These are phyloP conservation scores for Mustelus asterias DNA, from an alignment of 2,113 vertebrate species.

Conservation along the genomic window DNA sequence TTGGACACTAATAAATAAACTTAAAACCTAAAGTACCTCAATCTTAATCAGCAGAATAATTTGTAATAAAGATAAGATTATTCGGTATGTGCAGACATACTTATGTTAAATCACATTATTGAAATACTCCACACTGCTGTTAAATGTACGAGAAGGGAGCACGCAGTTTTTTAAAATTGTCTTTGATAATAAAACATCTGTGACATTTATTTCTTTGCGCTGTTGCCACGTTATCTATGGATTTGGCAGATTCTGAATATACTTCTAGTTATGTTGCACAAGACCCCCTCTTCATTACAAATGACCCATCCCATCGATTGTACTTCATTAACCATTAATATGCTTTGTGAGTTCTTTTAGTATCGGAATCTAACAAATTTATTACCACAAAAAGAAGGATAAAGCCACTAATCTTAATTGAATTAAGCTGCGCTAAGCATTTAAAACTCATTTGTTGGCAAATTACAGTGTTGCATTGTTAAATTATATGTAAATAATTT, in stretches of 20 bases:
- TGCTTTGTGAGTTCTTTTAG: neutral
- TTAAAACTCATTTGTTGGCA: constrained; percentile 30
- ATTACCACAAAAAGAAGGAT: constrained; percentile 19
- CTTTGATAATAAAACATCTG: neutral
- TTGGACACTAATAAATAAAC: too few species aligned
- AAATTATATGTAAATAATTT: constrained; percentile 36
- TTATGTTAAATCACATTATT: neutral
- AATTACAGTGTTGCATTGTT: constrained; percentile 14
- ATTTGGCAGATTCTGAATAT: neutral
- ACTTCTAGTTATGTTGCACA: neutral
- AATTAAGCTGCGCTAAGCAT: constrained; percentile 29
- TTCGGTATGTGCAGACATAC: neutral
- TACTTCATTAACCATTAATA: constrained; percentile 33
- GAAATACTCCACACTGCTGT: neutral
- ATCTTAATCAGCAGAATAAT: neutral
- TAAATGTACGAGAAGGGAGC: neutral
- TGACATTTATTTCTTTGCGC: neutral
- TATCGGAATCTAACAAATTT: constrained; percentile 22
- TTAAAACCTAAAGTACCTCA: too few species aligned
- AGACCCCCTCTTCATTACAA: neutral
- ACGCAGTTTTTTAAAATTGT: neutral
- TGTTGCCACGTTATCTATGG: neutral
- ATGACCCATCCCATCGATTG: neutral
- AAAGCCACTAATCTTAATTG: constrained; percentile 29
- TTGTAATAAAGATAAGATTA: neutral